Percentiles rank a stretch among this genome's conserved stretches.
Evolutionary conservation across 2,888 invertebrate genomes (phyloP).

Genomic region (Drosophila percnosoma): DNA sequence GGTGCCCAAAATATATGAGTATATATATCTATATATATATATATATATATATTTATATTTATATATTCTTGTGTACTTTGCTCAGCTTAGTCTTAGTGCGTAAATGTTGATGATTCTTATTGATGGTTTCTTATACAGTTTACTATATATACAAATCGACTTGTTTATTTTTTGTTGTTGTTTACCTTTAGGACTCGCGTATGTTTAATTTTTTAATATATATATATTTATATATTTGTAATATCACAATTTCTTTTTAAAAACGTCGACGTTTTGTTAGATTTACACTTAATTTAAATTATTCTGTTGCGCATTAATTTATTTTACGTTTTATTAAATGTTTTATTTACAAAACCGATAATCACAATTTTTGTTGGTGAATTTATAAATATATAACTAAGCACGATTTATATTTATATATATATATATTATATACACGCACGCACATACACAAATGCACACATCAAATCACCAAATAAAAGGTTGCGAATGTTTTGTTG

Average conservation of each 20-base stretch:
- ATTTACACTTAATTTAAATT: conserved; percentile 71
- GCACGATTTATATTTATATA: conserved; percentile 42
- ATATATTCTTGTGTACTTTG: conserved; percentile 61
- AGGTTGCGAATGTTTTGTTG: conserved; percentile 57
- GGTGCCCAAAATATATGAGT: conserved; percentile 76
- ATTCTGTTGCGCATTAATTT: conserved; percentile 39
- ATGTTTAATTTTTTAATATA: conserved; percentile 39
- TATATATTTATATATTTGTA: conserved; percentile 53
- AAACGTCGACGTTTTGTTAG: conserved; percentile 73
- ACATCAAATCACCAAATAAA: conserved; percentile 53
- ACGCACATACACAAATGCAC: conserved; percentile 35
- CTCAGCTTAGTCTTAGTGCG: conserved; percentile 62
- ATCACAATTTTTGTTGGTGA: conserved; percentile 61
- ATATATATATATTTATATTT: conserved; percentile 49
- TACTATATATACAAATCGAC: conserved; percentile 57
- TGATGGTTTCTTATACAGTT: conserved; percentile 37
- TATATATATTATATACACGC: conserved; percentile 25
- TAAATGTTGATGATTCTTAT: conserved; percentile 54
- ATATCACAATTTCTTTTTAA: conserved; percentile 79
- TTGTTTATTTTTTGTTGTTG: conserved; percentile 29
- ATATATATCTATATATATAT: conserved; percentile 23
- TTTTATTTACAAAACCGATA: conserved; percentile 64
- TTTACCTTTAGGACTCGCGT: conserved; percentile 37
- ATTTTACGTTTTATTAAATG: conserved; percentile 23
- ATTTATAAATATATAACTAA: conserved; percentile 43